Base-by-base conservation (phyloP, 2,113 vertebrate species). In the Syrrhaptes paradoxus region DNA sequence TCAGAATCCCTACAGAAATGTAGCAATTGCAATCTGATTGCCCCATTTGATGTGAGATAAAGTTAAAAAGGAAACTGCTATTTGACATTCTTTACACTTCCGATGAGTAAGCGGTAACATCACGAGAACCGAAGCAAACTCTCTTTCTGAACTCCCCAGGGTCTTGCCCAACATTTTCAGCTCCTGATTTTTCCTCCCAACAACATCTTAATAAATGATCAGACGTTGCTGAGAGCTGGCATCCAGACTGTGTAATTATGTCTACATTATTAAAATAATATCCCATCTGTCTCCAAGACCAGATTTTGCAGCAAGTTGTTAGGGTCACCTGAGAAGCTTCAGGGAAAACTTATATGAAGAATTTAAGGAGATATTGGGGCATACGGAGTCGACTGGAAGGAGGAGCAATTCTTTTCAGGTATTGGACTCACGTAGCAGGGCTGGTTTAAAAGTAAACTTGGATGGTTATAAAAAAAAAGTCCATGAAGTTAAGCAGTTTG, bases 201-300 rank as follows among this genome's bases (percentile, higher is more conserved):
- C 26, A 75, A 43, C 57, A 59, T 68, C 57, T 81, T 89, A 89
- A 92, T 91, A 94, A 87, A 81, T 41, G 34, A 92, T 78, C 66
- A 89, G 88, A 68, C 8, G 3, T 68, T 92, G 78, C 66, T 58
- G 58, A 87, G 46, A 79, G 41, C 61, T 2, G 1, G 52, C 49
- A 88, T 82, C 75, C 76, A 77, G 72, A 62, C 25, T 92, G 62
- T 63, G 68, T 85, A 75, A 92, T 95, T 67, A 93, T 32, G 49
- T 74, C 83, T 81, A 36, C 52, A 49, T 96, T 91, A 97, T 68
- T 86, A 86, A 88, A 95, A 92, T 73, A 85, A 89, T 70, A 79
- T 34, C 36, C 83, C 92, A 87, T 66, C 94, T 96, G 76, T 88
- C 73, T 87, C 81, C 16, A 14, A 90, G 66, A 79, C 54, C 66